Base-by-base conservation (phyloP, 2,888 invertebrate species). In the Melanchra persicariae region DNA sequence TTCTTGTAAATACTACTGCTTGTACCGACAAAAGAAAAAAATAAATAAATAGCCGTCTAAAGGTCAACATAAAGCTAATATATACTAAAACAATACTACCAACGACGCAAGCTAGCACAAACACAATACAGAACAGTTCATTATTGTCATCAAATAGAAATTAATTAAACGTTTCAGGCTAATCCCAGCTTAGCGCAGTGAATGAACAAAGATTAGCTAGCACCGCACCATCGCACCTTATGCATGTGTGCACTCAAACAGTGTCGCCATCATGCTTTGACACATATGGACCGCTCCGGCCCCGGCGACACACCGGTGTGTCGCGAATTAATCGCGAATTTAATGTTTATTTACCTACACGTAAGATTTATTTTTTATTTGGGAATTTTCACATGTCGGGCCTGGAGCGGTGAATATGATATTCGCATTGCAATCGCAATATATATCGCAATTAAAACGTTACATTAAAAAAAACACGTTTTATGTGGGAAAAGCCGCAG, bases 151-250 rank as follows among this genome's bases (percentile, higher is more conserved):
- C 26, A 52, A 24, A 52, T 52, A 65, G 22, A 54, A 54, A 47
- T 40, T 34, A 43, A 49, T 49, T 58, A n/a, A 15, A 47, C 22
- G 37, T 40, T 30, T 22, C 49, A n/a, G 70, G 12, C 40, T 55
- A 69, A 69, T 70, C n/a, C 15, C 1, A 24, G n/a, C 45, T 59
- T 24, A 43, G 30, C 8, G 19, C 49, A 26, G 10, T 43, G 43
- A 59, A 59, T 59, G 49, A 59, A 59, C 70, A 70, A 70, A 51
- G 43, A 70, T 70, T 59, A 24, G 12, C 22, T 22, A 17, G 43
- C 40, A 43, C 17, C 12, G 37, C 58, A 8, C 17, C 22, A 22
- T n/a, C 49, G 47, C 43, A 37, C 22, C 6, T 15, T n/a, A 45
- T 37, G 17, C 24, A 24, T 68, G 9, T 68, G 9, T n/a, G n/a